Conservation (phyloP, 2,888 invertebrate genomes). For the Invenusta paracnida region DNA sequence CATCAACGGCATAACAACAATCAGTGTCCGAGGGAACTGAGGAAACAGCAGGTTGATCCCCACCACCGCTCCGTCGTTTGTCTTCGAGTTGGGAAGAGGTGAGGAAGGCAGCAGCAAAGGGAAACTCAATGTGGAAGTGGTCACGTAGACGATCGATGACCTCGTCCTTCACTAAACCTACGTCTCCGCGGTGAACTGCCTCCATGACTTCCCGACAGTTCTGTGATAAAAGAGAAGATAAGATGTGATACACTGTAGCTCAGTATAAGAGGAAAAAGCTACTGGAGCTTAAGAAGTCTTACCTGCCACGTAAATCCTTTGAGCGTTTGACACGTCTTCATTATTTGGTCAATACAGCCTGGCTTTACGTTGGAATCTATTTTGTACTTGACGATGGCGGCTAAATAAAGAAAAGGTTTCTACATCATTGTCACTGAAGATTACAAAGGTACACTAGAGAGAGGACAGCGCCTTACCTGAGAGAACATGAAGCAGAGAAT, state of each 20-base stretch:
- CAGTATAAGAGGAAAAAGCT: too few species aligned
- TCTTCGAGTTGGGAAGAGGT: background rate
- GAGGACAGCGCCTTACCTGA: background rate
- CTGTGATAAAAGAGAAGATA: constrained; percentile 60
- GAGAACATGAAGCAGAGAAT: background rate
- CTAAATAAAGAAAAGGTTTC: background rate
- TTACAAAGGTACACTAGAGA: too few species aligned
- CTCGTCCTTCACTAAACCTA: constrained; percentile 64
- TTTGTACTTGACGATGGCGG: background rate
- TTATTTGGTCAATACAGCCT: background rate
- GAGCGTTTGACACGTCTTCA: background rate
- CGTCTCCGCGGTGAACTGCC: constrained; percentile 73
- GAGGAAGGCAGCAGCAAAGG: background rate
- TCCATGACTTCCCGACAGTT: constrained; percentile 76
- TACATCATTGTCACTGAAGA: too few species aligned
- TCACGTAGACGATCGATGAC: background rate
- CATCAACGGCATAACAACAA: too few species aligned
- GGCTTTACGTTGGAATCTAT: background rate
- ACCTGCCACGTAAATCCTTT: background rate
- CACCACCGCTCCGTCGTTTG: too few species aligned
- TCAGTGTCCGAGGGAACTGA: too few species aligned
- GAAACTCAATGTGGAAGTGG: background rate
- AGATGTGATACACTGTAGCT: background rate
- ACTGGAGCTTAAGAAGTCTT: background rate
- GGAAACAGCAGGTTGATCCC: too few species aligned